phyloP scores from a whole-genome alignment of 53 echinoderm and acorn worm genomes.

The Echinarachnius parma region DNA sequence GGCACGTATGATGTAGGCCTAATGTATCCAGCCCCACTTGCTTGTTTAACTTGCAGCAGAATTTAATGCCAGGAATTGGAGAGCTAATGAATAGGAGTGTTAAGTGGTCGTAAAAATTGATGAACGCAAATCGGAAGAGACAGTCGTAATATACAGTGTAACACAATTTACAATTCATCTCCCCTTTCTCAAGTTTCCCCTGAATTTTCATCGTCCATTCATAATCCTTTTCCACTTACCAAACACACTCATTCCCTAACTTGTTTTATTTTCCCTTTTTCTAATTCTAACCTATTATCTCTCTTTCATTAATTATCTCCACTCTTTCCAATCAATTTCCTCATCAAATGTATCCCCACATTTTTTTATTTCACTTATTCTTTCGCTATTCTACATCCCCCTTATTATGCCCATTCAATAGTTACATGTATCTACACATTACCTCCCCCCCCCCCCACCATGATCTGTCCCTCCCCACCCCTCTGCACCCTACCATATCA shows the following conservation, averaged over 20 bases:
- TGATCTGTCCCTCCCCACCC: background rate
- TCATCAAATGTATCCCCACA: background rate
- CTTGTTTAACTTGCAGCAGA: no score
- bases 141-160: no score
- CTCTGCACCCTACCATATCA: background rate
- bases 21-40: no score
- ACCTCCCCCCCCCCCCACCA: background rate
- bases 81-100: no score
- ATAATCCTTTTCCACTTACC: no score
- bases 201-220: no score
- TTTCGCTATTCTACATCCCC: background rate
- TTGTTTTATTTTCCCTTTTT: background rate
- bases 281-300: constrained; percentile 19
- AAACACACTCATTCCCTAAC: background rate
- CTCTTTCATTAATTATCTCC: constrained; percentile 1
- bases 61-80: no score
- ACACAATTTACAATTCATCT: no score
- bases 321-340: background rate
- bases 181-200: no score
- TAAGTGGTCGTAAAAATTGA: no score
- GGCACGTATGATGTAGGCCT: no score
- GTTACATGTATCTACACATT: background rate
- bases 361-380: background rate
- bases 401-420: background rate
- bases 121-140: no score